Evolutionary conservation across 1,140 invertebrate species (phyloP), one percentile per base, ranked within the genome.

Genomic region (Eueides isabella): DNA sequence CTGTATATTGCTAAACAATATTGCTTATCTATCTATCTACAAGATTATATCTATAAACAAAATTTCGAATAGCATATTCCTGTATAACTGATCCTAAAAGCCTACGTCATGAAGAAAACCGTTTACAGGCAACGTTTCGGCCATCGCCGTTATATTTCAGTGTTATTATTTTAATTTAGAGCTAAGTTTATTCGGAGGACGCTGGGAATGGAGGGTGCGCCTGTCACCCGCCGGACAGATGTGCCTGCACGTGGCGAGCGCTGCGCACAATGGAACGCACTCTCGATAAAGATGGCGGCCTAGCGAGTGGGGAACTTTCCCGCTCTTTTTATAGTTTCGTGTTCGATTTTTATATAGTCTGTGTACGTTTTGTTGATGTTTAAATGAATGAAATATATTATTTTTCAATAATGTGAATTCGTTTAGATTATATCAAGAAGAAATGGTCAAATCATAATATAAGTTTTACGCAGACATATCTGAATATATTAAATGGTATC

Each of bases 231-330:
- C 48, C 63, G 82, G 88, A 88, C 90, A 92, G 90, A 92, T 92
- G 90, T 90, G 90, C 86, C 68, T 83, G 88, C 89, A 91, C 90
- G 88, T 91, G 88, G 85, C 89, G 85, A 77, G 75, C 79, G 79
- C 81, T 80, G 83, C 85, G 84, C 80, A 91, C 86, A 92, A 91
- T 88, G 83, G 85, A 86, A 86, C 88, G 85, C 82, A 84, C 79
- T 80, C 77, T 70, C 71, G 76, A 85, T 72, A 80, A 90, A 89
- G 71, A 88, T 86, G 88, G 85, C 88, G 80, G 75, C 35, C 35
- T 9, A 1, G 35, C 78, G 73, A 76, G 38, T 76, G 82, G 86
- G 87, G 85, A 86, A 83, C 84, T 86, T 91, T 92, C 90, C 89
- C 89, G 89, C 90, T 86, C 86, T 91, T 90, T 84, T 89, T 88